phyloP scores from a whole-genome alignment of 2,113 vertebrate genomes.

The rat (Rattus norvegicus) region DNA sequence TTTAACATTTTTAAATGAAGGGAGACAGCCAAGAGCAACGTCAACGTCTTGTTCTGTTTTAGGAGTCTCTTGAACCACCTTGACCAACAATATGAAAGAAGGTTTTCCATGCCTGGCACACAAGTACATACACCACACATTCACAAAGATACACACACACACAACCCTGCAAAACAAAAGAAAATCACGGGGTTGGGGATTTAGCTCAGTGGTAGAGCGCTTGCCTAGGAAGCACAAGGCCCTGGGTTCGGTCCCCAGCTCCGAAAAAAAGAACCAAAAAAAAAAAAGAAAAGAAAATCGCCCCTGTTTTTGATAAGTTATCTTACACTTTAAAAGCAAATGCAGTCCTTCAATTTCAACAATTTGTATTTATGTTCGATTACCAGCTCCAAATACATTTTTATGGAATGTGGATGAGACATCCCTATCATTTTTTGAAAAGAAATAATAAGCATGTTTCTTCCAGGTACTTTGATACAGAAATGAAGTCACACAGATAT shows the following conservation, averaged over 20 bases:
- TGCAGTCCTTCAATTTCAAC: not conserved
- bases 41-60: not conserved
- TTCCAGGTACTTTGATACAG: not conserved
- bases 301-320: not conserved
- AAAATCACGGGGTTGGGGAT: too few relatives aligned
- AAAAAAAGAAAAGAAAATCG: not conserved
- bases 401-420: not conserved
- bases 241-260: too few relatives aligned
- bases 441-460: constrained; percentile 32
- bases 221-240: too few relatives aligned
- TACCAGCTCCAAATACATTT: not conserved
- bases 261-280: too few relatives aligned
- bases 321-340: not conserved
- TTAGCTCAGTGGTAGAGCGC: too few relatives aligned
- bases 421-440: constrained; percentile 12
- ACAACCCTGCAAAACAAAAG: not conserved
- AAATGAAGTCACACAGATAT: not conserved
- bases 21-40: not conserved
- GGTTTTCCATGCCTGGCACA: not conserved
- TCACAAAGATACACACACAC: not conserved
- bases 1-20: not conserved
- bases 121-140: not conserved
- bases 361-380: constrained; percentile 30
- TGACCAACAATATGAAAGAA: not conserved
- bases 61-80: not conserved